Percentiles rank a stretch among this genome's conserved stretches.
Evolutionary conservation across 2,888 invertebrate genomes (phyloP).

Genomic region (Xanthia togata): DNA sequence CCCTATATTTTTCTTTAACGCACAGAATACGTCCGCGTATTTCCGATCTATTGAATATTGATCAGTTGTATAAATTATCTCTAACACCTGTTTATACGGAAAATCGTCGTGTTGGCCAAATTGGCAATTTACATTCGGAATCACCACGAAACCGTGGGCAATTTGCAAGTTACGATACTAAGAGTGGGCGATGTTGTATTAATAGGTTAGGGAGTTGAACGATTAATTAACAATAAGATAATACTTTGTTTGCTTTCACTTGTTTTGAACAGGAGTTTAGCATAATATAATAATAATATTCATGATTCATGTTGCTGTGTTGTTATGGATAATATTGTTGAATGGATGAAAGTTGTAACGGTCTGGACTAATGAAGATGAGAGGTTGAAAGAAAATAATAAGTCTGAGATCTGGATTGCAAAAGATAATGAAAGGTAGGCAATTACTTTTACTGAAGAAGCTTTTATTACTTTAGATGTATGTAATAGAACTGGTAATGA

Average conservation of each 20-base stretch:
- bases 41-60: constrained; percentile 76
- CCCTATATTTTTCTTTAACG: constrained; percentile 28
- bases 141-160: constrained; percentile 71
- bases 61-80: constrained; percentile 79
- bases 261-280: constrained; percentile 25
- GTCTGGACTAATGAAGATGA: neutral
- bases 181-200: constrained; percentile 40
- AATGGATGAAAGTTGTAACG: neutral
- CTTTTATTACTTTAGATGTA: no score
- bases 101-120: constrained; percentile 80
- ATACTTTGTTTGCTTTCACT: constrained; percentile 40
- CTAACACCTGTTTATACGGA: constrained; percentile 78
- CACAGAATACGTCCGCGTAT: constrained; percentile 61
- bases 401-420: neutral
- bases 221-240: constrained; percentile 51
- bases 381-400: neutral
- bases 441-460: neutral
- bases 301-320: constrained; percentile 34
- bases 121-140: constrained; percentile 84
- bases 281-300: constrained; percentile 30
- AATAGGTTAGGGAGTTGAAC: constrained; percentile 48
- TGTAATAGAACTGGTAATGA: neutral
- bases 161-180: constrained; percentile 65
- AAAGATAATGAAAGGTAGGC: neutral
- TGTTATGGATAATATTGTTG: constrained; percentile 20